phyloP scores from a whole-genome alignment of 1,140 invertebrate genomes.

The Coboldia fuscipes region DNA sequence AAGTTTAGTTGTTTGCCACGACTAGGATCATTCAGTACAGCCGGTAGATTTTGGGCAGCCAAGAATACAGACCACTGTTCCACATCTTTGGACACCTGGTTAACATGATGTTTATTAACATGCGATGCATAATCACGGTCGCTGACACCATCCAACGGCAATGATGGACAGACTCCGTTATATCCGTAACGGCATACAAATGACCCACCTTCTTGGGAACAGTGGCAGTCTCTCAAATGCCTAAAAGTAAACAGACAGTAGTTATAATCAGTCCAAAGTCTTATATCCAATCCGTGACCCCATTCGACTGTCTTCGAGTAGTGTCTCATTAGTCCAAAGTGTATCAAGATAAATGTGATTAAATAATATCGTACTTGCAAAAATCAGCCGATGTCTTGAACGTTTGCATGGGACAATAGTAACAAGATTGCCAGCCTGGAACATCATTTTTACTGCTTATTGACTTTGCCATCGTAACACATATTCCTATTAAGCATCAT shows the following conservation, averaged over 20 bases:
- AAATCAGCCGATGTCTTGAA: slow-evolving; percentile 27
- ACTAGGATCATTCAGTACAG: slow-evolving; percentile 88
- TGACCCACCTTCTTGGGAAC: slow-evolving; percentile 69
- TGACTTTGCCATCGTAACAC: too few species aligned
- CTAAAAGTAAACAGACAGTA: slow-evolving; percentile 21
- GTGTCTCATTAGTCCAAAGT: neutral
- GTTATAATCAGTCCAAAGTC: slow-evolving; percentile 3
- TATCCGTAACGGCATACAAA: slow-evolving; percentile 76
- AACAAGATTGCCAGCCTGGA: slow-evolving; percentile 30
- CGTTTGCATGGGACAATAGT: slow-evolving; percentile 29
- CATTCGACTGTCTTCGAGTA: neutral
- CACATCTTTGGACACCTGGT: slow-evolving; percentile 25
- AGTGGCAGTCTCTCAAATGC: slow-evolving; percentile 63
- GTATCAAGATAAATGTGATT: neutral
- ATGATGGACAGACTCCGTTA: slow-evolving; percentile 64
- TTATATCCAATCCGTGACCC: neutral
- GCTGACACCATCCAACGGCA: slow-evolving; percentile 72
- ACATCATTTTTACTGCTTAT: too few species aligned
- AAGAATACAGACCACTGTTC: slow-evolving; percentile 56
- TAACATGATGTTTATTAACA: slow-evolving; percentile 56
- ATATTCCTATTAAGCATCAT: too few species aligned
- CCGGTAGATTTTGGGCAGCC: slow-evolving; percentile 83
- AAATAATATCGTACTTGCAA: slow-evolving; percentile 22
- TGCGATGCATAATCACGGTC: slow-evolving; percentile 77
- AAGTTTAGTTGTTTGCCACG: slow-evolving; percentile 78